These are phyloP conservation scores for Bicyclus anynana DNA, from an alignment of 1,140 invertebrate species.

Conservation along the genomic window DNA sequence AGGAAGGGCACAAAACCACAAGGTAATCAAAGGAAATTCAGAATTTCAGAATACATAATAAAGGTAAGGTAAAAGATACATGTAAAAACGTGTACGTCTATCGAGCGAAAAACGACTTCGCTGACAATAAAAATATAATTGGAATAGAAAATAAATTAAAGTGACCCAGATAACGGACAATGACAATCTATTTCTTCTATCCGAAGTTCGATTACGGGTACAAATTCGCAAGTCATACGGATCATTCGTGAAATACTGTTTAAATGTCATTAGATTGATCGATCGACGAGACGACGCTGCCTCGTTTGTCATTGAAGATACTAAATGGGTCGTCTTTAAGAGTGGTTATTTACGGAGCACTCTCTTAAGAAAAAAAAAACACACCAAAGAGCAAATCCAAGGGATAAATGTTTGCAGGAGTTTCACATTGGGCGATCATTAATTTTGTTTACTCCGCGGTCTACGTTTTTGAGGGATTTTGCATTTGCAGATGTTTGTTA, in stretches of 20 bases:
- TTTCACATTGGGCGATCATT: conserved; percentile 58
- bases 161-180: conserved; percentile 12
- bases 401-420: conserved; percentile 49
- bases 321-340: conserved; percentile 57
- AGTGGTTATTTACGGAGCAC: conserved; percentile 55
- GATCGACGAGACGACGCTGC: conserved; percentile 42
- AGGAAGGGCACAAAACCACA: too few species aligned
- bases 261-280: conserved; percentile 63
- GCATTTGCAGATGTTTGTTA: conserved; percentile 33
- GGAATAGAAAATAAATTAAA: not conserved
- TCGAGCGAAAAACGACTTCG: too few species aligned
- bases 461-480: conserved; percentile 28
- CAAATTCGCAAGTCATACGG: conserved; percentile 37
- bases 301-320: conserved; percentile 61
- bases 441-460: conserved; percentile 48
- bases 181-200: conserved; percentile 13
- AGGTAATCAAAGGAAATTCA: too few species aligned
- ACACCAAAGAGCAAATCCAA: conserved; percentile 50
- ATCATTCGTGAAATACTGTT: conserved; percentile 48
- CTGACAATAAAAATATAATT: too few species aligned
- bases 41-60: too few species aligned
- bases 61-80: too few species aligned
- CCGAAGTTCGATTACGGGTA: conserved; percentile 19
- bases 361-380: conserved; percentile 40
- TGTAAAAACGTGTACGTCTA: too few species aligned